These are phyloP conservation scores for Tangachromis dhanisi DNA, from an alignment of 2,113 vertebrate genomes.

Conservation along the genomic window DNA sequence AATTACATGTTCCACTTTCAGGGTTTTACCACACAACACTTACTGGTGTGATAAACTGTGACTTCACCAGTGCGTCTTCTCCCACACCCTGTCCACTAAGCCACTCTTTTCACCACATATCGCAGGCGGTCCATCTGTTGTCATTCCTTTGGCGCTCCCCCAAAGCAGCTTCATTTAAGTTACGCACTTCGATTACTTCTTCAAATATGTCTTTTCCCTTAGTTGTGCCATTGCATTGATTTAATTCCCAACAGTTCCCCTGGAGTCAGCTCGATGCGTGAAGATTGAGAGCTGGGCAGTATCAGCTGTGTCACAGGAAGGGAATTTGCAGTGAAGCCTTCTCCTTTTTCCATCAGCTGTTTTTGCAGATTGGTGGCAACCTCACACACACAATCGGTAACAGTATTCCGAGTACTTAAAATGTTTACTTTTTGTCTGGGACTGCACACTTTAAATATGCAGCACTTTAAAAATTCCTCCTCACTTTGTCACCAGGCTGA, in stretches of 20 bases:
- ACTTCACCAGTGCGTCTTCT: not conserved
- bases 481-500: not conserved
- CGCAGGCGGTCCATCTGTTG: not conserved
- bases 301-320: not conserved
- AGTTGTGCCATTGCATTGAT: not conserved
- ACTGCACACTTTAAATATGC: not conserved
- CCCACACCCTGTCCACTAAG: not conserved
- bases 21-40: not conserved
- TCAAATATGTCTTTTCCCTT: not conserved
- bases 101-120: not conserved
- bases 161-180: not conserved
- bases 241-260: not conserved
- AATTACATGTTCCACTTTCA: not conserved
- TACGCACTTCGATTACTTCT: not conserved
- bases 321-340: not conserved
- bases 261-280: not conserved
- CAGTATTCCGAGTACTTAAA: not conserved
- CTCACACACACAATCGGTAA: not conserved
- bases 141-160: not conserved
- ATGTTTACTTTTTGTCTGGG: not conserved
- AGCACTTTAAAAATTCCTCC: not conserved
- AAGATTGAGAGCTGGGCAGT: constrained; percentile 27
- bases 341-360: not conserved
- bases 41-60: not conserved
- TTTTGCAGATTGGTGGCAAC: not conserved